Evolutionary conservation across 2,113 vertebrate genomes (phyloP), one percentile per base, ranked within the genome.

Genomic region (Gracilinanus agilis): DNA sequence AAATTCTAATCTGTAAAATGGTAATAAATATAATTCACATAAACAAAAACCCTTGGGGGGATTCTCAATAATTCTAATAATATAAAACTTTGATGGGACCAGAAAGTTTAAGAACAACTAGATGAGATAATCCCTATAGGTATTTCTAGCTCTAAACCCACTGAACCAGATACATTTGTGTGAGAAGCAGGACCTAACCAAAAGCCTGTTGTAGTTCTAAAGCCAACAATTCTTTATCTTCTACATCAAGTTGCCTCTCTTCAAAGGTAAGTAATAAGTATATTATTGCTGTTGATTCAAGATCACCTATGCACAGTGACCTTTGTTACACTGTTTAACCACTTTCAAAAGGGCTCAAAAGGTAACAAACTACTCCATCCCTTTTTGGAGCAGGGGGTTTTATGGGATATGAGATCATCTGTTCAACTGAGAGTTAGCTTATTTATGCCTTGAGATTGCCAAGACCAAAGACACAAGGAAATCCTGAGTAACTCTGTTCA

Each of bases 221-320:
- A 92, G 75, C 44, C 13, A 90, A 88, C 24, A 88, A 94, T 91
- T 90, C 25, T 91, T 90, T 67, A 0, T 21, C 67, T 40, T 40
- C 6, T 83, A 40, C 19, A 83, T 83, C n/a, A 83, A 83, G 7
- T 19, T 83, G 67, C 19, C 40, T 83, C n/a, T 40, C 19, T 83
- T 83, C n/a, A 90, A 92, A 88, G 9, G 54, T 16, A 92, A 27
- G n/a, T 75, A 7, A 44, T 34, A 89, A 91, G n/a, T 44, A 75
- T 75, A 61, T 91, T 9, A 55, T 91, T 93, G 55, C 8, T 94
- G 1, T 92, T 94, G 21, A 58, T 91, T 96, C 25, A 44, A 23
- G 61, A 92, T 83, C 91, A 89, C 55, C 9, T 67, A 0, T 21
- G 12, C 92, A 0, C 24, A n/a, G 13, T 10, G 93, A 67, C 53